Evolutionary conservation across 2,888 invertebrate genomes (phyloP).

Genomic region (Hetaerina titia): DNA sequence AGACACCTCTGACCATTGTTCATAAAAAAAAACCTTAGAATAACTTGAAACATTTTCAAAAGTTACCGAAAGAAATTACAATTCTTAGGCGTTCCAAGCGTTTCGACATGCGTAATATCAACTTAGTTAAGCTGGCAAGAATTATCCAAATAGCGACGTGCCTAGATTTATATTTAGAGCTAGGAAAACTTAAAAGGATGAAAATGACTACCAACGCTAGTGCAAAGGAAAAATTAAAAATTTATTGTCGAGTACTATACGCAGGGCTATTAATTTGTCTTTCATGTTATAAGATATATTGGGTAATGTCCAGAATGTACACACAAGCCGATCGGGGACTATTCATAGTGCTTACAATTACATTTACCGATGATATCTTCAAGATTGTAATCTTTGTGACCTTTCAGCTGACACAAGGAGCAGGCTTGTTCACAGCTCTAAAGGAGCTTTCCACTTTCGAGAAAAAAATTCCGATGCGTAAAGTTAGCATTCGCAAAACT

Average conservation of each 20-base stretch:
- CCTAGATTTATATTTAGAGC: neutral
- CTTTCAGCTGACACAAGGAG: neutral
- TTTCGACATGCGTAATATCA: neutral
- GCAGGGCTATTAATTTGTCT: neutral
- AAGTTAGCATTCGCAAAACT: neutral
- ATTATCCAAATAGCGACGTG: neutral
- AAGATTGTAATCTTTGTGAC: neutral
- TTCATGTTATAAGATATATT: neutral
- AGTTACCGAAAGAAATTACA: no score
- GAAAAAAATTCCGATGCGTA: neutral
- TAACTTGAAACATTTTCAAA: no score
- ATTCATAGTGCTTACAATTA: neutral
- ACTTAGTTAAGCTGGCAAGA: neutral
- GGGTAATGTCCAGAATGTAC: neutral
- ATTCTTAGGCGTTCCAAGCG: no score
- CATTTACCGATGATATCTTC: neutral
- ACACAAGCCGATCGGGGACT: neutral
- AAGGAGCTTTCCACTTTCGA: neutral
- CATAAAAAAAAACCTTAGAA: no score
- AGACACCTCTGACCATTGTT: no score
- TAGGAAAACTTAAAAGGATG: neutral
- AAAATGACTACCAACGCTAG: neutral
- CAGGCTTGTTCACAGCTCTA: neutral
- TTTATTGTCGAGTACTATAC: neutral
- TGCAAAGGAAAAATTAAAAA: neutral